Evolutionary conservation across 2,888 invertebrate species (phyloP).

Genomic region (Heliconius ethilla): DNA sequence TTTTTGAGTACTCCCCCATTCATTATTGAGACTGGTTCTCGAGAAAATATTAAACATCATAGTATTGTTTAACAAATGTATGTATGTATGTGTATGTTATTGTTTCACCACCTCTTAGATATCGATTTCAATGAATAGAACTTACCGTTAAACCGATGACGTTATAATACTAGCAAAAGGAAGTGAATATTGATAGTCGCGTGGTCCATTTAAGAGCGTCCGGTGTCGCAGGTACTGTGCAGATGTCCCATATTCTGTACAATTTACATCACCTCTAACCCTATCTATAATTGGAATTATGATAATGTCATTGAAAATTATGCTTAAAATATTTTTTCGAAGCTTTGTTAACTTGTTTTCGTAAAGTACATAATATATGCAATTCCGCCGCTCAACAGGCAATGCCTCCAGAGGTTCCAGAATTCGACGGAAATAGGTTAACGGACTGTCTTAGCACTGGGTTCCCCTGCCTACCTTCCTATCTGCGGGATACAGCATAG

Average conservation of each 20-base stretch:
- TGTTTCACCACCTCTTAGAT: not conserved
- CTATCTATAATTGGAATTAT: conserved; percentile 3
- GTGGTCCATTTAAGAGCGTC: conserved; percentile 40
- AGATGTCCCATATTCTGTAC: conserved; percentile 28
- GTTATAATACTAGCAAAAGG: conserved; percentile 35
- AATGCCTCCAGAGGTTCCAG: no score
- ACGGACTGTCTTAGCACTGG: no score
- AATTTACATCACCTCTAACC: conserved; percentile 29
- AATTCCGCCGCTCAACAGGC: no score
- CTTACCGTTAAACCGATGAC: conserved; percentile 35
- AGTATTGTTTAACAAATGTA: not conserved
- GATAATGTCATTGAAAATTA: not conserved
- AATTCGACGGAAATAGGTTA: no score
- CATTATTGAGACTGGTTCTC: not conserved
- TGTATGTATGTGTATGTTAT: not conserved
- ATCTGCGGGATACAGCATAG: no score
- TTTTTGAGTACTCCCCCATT: no score
- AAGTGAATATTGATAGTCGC: conserved; percentile 34
- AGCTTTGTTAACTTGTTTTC: no score
- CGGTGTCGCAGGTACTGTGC: conserved; percentile 35
- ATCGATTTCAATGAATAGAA: conserved; percentile 22
- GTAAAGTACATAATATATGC: no score
- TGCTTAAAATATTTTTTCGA: not conserved
- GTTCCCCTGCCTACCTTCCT: no score
- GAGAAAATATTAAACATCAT: not conserved